These are phyloP conservation scores for Scaeva pyrastri DNA, from an alignment of 2,888 invertebrate genomes.

Conservation along the genomic window DNA sequence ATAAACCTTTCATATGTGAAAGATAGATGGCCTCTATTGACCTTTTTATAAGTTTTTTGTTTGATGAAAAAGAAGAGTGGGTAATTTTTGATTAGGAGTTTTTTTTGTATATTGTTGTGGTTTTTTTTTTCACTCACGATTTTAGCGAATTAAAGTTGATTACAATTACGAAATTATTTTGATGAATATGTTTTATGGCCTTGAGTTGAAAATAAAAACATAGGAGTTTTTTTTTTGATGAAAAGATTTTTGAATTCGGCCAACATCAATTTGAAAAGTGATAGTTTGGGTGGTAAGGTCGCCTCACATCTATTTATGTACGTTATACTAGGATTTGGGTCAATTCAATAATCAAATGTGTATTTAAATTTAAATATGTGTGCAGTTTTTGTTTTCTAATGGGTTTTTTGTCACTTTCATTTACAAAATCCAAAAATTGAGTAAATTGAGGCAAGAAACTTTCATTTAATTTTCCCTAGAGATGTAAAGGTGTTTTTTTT, in stretches of 20 bases:
- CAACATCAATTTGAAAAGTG: constrained; percentile 26
- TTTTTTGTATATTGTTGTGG: not conserved
- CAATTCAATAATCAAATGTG: constrained; percentile 27
- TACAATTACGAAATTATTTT: constrained; percentile 41
- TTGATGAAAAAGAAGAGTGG: not conserved
- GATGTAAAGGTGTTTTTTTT: not conserved
- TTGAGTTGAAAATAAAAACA: constrained; percentile 32
- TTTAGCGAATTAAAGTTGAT: constrained; percentile 58
- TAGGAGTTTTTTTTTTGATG: constrained; percentile 7
- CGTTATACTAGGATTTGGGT: not conserved
- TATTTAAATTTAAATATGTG: not conserved
- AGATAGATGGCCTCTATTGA: constrained; percentile 18
- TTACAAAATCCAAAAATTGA: not conserved
- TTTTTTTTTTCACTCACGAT: constrained; percentile 27
- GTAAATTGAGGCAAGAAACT: not conserved
- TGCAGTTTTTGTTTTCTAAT: not conserved
- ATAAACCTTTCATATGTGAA: not conserved
- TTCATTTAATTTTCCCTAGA: not conserved
- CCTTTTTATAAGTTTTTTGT: constrained; percentile 12
- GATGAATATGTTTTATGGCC: constrained; percentile 15
- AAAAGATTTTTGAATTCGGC: not conserved
- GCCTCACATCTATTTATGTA: not conserved
- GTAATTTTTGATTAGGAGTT: not conserved
- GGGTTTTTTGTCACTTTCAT: constrained; percentile 12
- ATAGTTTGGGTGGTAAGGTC: not conserved